Evolutionary conservation across 2,888 invertebrate species (phyloP), one percentile per base, ranked within the genome.

Genomic region (Dryocosmus kuriphilus): DNA sequence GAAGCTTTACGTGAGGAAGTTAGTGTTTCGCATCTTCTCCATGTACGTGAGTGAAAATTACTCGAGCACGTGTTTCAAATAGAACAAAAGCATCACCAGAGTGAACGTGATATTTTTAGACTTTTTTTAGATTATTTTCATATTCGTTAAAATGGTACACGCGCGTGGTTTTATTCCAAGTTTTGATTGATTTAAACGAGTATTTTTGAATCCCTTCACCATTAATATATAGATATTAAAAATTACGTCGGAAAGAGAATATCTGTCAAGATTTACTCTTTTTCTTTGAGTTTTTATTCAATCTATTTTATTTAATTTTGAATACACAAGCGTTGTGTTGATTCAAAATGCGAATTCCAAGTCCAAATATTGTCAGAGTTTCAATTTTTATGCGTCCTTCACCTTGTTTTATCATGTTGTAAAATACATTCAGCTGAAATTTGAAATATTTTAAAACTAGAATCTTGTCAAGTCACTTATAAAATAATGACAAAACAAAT

Each of bases 81-180:
- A 71, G 30, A 71, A 30, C 27, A 67, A 30, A 51, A 51, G n/a
- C 11, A 30, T n/a, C 30, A 46, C 30, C 11, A 51, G 46, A n/a
- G 46, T 55, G 46, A 46, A 30, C 51, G 71, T 71, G 51, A 71
- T 51, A 71, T 71, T 51, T 71, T 51, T 14, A 27, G 6, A 51
- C 30, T 71, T 51, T 67, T 27, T 19, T 27, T 46, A 46, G 27
- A 30, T 27, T 38, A 24, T 46, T 67, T 46, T 32, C n/a, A 22
- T 8, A 30, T 32, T 30, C 6, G n/a, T 30, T 55, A 9, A 46
- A 71, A 65, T 65, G n/a, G 11, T 2, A 27, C 11, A 46, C 30
- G 11, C 30, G 11, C n/a, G 51, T 2, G n/a, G 55, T 51, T 67
- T 67, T 16, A 46, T 67, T 67, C 19, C 41, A 22, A 3, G 2